Base-by-base conservation (phyloP, 2,888 invertebrate species). In the Dicranocentrus wangi region DNA sequence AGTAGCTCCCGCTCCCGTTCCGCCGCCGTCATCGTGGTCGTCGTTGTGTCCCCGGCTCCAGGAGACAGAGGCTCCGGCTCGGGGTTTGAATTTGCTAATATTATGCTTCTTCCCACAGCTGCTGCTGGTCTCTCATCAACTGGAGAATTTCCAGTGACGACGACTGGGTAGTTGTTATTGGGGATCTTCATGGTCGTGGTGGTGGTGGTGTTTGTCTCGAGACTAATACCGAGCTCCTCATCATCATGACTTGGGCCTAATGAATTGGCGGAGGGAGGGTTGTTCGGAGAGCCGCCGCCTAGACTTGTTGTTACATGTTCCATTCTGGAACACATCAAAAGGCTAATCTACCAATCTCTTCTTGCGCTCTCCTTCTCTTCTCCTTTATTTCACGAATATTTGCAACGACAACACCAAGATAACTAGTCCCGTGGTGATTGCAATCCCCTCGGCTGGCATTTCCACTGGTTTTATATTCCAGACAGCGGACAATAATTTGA, bases 111-210 rank as follows among this genome's bases (percentile, higher is more conserved):
- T n/a, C 25, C 2, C 65, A 43, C 65, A 28, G 43, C 42, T 21
- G 15, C 43, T 28, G 5, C 61, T 25, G 32, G 7, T 25, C 32
- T 28, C 17, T n/a, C 42, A 42, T 42, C 43, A 43, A n/a, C n/a
- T n/a, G n/a, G n/a, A n/a, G n/a, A n/a, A n/a, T n/a, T n/a, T n/a
- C n/a, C n/a, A n/a, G n/a, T n/a, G n/a, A n/a, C n/a, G n/a, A n/a
- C n/a, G n/a, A 58, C 5, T 3, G 68, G 28, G 60, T 68, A 66
- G 68, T 61, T 23, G 28, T 27, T 68, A n/a, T n/a, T n/a, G 21
- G 61, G 69, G 28, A 77, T 77, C 60, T 77, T 77, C 77, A 77
- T 77, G 42, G 39, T 77, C 55, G 55, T 76, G n/a, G n/a, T n/a
- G n/a, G n/a, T n/a, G n/a, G n/a, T n/a, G n/a, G n/a, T n/a, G 68